These are phyloP conservation scores for Apistogramma diplotaenia DNA, from an alignment of 2,113 vertebrate species.

Conservation along the genomic window DNA sequence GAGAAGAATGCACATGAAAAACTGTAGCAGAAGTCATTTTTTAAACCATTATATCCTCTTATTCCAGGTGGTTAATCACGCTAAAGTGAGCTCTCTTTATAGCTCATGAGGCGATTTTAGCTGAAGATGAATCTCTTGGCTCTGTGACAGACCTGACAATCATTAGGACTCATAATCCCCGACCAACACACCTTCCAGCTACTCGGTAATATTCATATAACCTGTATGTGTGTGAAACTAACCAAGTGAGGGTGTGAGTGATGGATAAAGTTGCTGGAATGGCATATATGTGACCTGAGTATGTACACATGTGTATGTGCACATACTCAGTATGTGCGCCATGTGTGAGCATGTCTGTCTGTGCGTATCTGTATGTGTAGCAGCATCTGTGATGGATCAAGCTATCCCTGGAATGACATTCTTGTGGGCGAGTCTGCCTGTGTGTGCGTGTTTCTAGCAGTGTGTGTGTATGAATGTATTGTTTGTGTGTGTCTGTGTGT, in stretches of 20 bases:
- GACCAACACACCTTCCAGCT: slow-evolving; percentile 40
- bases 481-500: slow-evolving; percentile 1
- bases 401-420: slow-evolving; percentile 65
- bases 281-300: slow-evolving; percentile 38
- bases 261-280: slow-evolving; percentile 35
- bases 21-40: not conserved
- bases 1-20: not conserved
- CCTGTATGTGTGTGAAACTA: not conserved
- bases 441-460: slow-evolving; percentile 8
- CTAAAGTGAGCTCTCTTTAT: not conserved
- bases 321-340: slow-evolving; percentile 10
- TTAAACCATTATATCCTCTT: not conserved
- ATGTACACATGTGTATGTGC: not conserved
- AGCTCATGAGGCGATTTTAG: slow-evolving; percentile 6
- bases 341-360: slow-evolving; percentile 23
- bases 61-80: not conserved
- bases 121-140: slow-evolving; percentile 13
- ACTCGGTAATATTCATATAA: slow-evolving; percentile 22
- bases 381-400: slow-evolving; percentile 62
- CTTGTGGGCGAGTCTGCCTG: slow-evolving; percentile 38
- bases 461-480: not conserved
- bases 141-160: slow-evolving; percentile 44
- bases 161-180: slow-evolving; percentile 37
- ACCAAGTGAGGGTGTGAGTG: slow-evolving; percentile 16
- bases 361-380: slow-evolving; percentile 21